Evolutionary conservation across 2,113 vertebrate genomes (phyloP).

Genomic region (Sorex fumeus): DNA sequence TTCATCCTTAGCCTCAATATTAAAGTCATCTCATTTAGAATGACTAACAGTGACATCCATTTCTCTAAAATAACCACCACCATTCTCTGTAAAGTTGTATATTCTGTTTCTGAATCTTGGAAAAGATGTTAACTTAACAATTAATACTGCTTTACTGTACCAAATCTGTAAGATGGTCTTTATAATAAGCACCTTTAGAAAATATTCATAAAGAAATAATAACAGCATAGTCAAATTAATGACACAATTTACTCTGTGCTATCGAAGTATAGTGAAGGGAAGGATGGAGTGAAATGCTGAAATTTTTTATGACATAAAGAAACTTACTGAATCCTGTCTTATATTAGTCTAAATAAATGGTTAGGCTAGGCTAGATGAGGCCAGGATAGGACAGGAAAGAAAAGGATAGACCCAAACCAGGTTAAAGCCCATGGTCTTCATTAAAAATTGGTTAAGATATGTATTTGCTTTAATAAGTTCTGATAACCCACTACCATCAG

Average conservation of each 20-base stretch:
- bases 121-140: constrained; percentile 24
- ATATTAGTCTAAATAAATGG: constrained; percentile 6
- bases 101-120: background rate
- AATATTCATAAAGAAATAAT: constrained; percentile 22
- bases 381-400: background rate
- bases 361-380: background rate
- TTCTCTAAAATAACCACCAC: background rate
- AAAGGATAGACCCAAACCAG: background rate
- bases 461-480: too few species aligned
- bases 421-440: background rate
- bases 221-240: constrained; percentile 8
- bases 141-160: background rate
- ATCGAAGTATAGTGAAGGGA: background rate
- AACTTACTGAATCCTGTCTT: background rate
- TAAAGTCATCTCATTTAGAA: background rate
- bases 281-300: background rate
- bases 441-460: background rate
- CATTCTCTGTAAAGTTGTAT: background rate
- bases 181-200: constrained; percentile 3
- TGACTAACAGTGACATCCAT: background rate
- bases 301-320: constrained; percentile 15
- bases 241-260: background rate
- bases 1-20: background rate
- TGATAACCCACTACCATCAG: too few species aligned
- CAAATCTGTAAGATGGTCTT: background rate